Evolutionary conservation across 2,888 invertebrate genomes (phyloP), one percentile per base, ranked within the genome.

Genomic region (Drosophila paramelanica): DNA sequence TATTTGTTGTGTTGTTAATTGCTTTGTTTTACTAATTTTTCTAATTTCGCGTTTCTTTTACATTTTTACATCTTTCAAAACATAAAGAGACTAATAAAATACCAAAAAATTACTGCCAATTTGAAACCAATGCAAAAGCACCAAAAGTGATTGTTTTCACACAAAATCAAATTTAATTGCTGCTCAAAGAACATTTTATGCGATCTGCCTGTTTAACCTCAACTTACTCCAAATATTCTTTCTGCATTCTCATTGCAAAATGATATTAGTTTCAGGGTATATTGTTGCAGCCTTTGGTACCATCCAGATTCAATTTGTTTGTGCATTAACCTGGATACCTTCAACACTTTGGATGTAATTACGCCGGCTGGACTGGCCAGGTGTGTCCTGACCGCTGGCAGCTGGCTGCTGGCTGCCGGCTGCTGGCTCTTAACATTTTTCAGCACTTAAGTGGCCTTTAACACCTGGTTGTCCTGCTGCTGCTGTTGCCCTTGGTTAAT

Each of bases 401-500:
- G 2, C 17, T 46, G 11, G 13, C 33, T 5, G 4, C 27, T 36
- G 5, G 27, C 10, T 17, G 27, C 31, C 7, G 27, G 27, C 43
- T 20, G 5, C n/a, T 43, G 36, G 55, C 39, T 46, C 1, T 52
- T 42, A 51, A 49, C 67, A 71, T 79, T 88, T 81, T 86, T 73
- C 68, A 88, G 70, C 83, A 83, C 88, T 83, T 83, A 88, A 83
- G 83, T 83, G 86, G 83, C 86, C 88, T 82, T 83, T 79, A 83
- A 74, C 83, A 86, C 86, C 83, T 82, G 80, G 67, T 79, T 69
- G 51, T 69, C 51, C 14, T 59, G 38, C 23, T 50, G 60, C 47
- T 33, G 58, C 52, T 27, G 20, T n/a, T 68, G 43, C 23, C 23
- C 27, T 65, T 67, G 58, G 50, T 67, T 17, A 17, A 60, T 67